Evolutionary conservation across 2,113 vertebrate species (phyloP).

Genomic region (Toxotes chatareus): DNA sequence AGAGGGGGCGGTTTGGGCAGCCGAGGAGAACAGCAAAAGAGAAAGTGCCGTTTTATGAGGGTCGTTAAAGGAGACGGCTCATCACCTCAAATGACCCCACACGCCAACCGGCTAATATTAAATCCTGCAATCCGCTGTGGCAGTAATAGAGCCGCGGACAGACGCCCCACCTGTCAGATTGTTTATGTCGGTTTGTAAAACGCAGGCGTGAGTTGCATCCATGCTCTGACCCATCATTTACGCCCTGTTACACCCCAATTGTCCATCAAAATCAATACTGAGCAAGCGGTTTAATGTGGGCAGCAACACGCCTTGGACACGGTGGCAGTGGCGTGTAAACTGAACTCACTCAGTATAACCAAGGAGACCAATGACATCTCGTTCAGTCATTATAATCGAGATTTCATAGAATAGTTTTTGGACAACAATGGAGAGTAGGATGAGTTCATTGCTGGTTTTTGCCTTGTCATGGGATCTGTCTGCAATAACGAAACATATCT

Average conservation of each 20-base stretch:
- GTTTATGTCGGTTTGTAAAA: conserved; percentile 75
- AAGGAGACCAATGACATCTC: not conserved
- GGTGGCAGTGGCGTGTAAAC: conserved; percentile 9
- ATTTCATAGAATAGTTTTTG: not conserved
- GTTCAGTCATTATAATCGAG: too few species aligned
- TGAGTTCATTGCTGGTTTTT: too few species aligned
- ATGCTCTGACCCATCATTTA: conserved; percentile 72
- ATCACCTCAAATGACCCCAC: conserved; percentile 74
- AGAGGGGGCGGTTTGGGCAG: conserved; percentile 15
- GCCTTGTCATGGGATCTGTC: not conserved
- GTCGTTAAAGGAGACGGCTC: conserved; percentile 78
- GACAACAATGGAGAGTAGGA: not conserved
- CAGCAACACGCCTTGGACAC: conserved; percentile 3
- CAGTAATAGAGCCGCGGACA: conserved; percentile 60
- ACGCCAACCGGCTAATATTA: conserved; percentile 65
- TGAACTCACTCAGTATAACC: not conserved
- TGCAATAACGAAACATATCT: not conserved
- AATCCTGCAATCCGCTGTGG: conserved; percentile 67
- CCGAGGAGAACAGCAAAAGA: conserved; percentile 50
- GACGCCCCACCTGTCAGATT: conserved; percentile 62
- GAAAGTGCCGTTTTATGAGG: conserved; percentile 68
- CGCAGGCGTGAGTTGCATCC: conserved; percentile 69
- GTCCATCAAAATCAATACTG: conserved; percentile 72
- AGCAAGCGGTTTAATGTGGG: conserved; percentile 49
- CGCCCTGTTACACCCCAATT: conserved; percentile 60